These are phyloP conservation scores for Cybosia mesomella DNA, from an alignment of 2,888 invertebrate species.

Conservation along the genomic window DNA sequence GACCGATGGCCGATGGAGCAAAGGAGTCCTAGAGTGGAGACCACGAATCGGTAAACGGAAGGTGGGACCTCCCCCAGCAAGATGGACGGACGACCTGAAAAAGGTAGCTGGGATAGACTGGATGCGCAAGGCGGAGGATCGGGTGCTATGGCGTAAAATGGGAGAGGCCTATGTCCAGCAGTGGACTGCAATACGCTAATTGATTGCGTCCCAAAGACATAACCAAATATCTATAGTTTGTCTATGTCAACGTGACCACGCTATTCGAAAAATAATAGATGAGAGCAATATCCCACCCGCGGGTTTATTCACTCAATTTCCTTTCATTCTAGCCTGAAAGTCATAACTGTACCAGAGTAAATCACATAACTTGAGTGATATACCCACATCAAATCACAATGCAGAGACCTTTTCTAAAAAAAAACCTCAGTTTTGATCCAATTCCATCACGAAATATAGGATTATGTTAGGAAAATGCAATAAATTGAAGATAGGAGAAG, in stretches of 20 bases:
- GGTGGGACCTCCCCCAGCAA: too few species aligned
- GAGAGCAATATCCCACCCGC: not conserved
- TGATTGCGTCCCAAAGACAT: too few species aligned
- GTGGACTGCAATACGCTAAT: too few species aligned
- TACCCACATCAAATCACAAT: not conserved
- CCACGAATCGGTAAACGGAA: too few species aligned
- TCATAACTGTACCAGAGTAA: not conserved
- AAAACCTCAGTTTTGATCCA: not conserved
- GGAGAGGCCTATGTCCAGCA: too few species aligned
- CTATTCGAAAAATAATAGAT: not conserved
- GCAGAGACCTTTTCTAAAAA: not conserved
- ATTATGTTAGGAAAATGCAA: conserved; percentile 27
- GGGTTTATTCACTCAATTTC: conserved; percentile 1
- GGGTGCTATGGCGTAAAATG: too few species aligned
- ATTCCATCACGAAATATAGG: conserved; percentile 24
- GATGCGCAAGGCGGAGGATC: too few species aligned
- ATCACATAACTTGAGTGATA: conserved; percentile 4
- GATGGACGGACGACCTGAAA: too few species aligned
- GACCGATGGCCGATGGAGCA: too few species aligned
- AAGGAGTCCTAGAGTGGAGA: too few species aligned
- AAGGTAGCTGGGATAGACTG: too few species aligned
- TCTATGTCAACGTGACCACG: not conserved
- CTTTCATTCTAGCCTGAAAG: not conserved
- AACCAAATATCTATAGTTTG: too few species aligned
- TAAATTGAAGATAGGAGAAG: conserved; percentile 3